A percentile compares a stretch with the other conserved stretches of the same genome.
Conservation (phyloP, 30 jellyfish, hydroid and myxozoan species). For the Turritopsis rubra region DNA sequence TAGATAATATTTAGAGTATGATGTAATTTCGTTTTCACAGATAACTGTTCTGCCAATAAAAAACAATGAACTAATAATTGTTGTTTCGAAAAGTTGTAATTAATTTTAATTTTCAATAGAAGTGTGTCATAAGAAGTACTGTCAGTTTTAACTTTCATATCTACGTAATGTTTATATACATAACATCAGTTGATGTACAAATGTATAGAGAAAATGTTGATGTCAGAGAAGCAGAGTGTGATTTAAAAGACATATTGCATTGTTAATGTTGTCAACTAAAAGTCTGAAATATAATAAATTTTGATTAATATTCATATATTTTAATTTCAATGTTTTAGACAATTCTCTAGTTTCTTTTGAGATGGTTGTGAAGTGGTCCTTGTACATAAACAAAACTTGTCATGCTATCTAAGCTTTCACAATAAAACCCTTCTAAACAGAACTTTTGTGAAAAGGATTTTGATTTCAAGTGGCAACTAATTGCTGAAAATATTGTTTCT, state of each 20-base stretch:
- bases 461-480: too few species aligned
- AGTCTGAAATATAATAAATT: too few species aligned
- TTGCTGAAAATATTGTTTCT: too few species aligned
- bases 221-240: neutral
- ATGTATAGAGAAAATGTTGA: neutral
- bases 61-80: neutral
- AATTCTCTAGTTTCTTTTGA: neutral
- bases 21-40: neutral
- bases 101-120: too few species aligned
- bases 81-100: neutral
- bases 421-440: neutral
- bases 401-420: neutral
- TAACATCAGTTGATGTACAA: too few species aligned
- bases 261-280: neutral
- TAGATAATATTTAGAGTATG: neutral
- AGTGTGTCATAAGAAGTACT: neutral
- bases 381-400: neutral
- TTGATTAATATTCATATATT: too few species aligned
- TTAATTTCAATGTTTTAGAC: neutral
- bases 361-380: neutral
- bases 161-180: neutral
- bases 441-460: too few species aligned
- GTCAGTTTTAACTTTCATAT: neutral
- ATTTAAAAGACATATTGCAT: neutral
- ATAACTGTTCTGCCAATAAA: neutral